Conservation (phyloP, 2,888 invertebrate genomes). For the Polydrusus pterygomalis region DNA sequence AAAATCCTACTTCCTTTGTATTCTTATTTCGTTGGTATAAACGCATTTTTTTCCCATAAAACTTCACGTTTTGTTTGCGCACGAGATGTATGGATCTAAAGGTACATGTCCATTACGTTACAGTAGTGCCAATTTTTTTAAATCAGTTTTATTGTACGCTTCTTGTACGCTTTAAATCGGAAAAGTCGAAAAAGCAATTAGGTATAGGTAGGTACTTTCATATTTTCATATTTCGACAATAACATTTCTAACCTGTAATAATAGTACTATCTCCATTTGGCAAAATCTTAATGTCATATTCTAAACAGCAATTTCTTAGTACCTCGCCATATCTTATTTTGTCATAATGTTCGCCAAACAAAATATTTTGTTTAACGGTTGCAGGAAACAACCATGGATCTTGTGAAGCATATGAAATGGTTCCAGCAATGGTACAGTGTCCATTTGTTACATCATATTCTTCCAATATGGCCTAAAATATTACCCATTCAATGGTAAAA, state of each 20-base stretch:
- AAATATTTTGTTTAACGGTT: slow-evolving; percentile 83
- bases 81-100: too few relatives aligned
- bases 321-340: slow-evolving; percentile 63
- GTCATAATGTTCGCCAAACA: slow-evolving; percentile 80
- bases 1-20: too few relatives aligned
- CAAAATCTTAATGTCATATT: slow-evolving; percentile 81
- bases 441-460: slow-evolving; percentile 70
- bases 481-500: background rate
- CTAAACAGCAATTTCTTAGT: slow-evolving; percentile 80
- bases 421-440: slow-evolving; percentile 71
- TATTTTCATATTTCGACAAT: too few relatives aligned
- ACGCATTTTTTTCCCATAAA: too few relatives aligned
- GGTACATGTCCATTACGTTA: too few relatives aligned
- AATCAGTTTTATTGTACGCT: too few relatives aligned
- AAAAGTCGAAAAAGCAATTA: too few relatives aligned
- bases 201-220: too few relatives aligned
- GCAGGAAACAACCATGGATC: slow-evolving; percentile 78
- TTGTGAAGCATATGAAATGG: slow-evolving; percentile 76
- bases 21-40: too few relatives aligned
- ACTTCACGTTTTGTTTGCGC: too few relatives aligned
- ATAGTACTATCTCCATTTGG: slow-evolving; percentile 86
- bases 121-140: too few relatives aligned
- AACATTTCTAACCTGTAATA: slow-evolving; percentile 74
- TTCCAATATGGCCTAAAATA: slow-evolving; percentile 65
- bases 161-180: too few relatives aligned